A percentile compares a stretch with the other conserved stretches of the same genome.
Conservation (phyloP, 1,140 invertebrate genomes). For the Steinernema feltiae region DNA sequence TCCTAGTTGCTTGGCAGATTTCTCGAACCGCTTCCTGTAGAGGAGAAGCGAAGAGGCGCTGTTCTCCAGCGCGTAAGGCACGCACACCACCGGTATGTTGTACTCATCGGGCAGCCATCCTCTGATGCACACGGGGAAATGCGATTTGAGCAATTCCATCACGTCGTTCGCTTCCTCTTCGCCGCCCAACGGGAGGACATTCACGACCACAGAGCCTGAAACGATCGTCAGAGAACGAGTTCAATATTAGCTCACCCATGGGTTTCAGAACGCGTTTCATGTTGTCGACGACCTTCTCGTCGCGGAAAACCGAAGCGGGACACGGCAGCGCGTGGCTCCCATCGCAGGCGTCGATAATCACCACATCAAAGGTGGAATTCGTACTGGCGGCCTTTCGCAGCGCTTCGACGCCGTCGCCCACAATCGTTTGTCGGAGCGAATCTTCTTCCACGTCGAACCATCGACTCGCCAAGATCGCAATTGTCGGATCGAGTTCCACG, state of each 20-base stretch:
- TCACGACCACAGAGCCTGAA: not conserved
- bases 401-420: not conserved
- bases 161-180: not conserved
- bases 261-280: not conserved
- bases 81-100: not conserved
- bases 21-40: not conserved
- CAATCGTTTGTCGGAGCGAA: not conserved
- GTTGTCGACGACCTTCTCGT: not conserved
- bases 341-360: constrained; percentile 18
- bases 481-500: constrained; percentile 15
- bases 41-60: not conserved
- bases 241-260: not conserved
- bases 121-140: not conserved
- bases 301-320: not conserved
- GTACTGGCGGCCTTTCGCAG: not conserved
- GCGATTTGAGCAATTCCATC: not conserved
- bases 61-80: not conserved
- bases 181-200: not conserved
- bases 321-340: not conserved
- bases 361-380: not conserved
- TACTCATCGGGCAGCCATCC: not conserved
- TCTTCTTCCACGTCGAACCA: constrained; percentile 16
- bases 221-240: not conserved
- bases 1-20: not conserved
- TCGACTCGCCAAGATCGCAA: constrained; percentile 2